Base-by-base conservation (phyloP, 2,797 vertebrate species). In the Acrossocheilus fasciatus region DNA sequence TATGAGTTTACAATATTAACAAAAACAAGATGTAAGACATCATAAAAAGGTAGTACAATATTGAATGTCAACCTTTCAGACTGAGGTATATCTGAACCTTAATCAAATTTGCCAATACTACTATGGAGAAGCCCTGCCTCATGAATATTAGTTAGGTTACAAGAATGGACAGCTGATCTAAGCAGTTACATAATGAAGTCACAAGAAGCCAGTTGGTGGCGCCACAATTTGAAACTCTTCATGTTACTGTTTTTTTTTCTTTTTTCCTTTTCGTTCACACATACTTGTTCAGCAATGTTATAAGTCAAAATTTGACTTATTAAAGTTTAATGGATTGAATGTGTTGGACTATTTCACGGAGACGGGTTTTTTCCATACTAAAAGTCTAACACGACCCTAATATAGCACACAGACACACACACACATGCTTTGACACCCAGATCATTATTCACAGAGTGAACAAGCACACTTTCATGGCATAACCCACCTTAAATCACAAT, bases 401-500 rank as follows among this genome's bases (percentile, higher is more conserved):
- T 26, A 59, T 6, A 64, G 34, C 43, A 11, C 43, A 43, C 17
- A 47, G 2, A 36, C 34, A 36, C 34, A 36, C 41, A 47, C 43
- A 9, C 68, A 30, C 69, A 81, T 2, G 52, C 43, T 66, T 23
- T 81, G 59, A 81, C 85, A 81, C 43, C 70, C 34, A 3, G 15
- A 86, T 73, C 83, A 86, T 85, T 45, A 68, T 79, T 87, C 80
- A 81, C 70, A 43, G 39, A 47, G 34, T 83, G 74, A 83, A 83
- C 45, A 88, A 62, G 43, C 45, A 34, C 54, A 47, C 66, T 79
- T 72, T 62, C 69, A 72, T 59, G 23, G 45, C 57, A 83, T 72
- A 79, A 70, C 74, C 66, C 41, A 23, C 36, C 79, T 62, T 87
- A 79, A 91, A 88, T 88, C 86, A 90, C 72, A 39, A 36, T 82